phyloP scores from a whole-genome alignment of 2,113 vertebrate species.

The Hemiscyllium ocellatum region DNA sequence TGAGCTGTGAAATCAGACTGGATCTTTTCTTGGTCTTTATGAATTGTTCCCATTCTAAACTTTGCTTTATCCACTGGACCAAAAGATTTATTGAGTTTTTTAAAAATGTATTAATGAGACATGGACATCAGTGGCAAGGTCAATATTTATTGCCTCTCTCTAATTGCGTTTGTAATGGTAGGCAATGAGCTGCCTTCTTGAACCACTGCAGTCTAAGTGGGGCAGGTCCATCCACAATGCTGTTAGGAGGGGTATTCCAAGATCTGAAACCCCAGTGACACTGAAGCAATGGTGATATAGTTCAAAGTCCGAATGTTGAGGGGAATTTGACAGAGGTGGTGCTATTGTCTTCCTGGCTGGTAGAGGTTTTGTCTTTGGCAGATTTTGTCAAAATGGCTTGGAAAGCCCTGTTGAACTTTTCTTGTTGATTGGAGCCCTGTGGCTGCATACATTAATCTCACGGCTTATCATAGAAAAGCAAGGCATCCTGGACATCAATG shows the following conservation, averaged over 20 bases:
- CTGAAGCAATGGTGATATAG: neutral
- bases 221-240: no score
- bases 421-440: neutral
- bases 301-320: neutral
- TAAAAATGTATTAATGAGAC: no score
- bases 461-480: neutral
- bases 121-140: no score
- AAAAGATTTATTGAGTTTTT: neutral
- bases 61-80: neutral
- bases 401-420: neutral
- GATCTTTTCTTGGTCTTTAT: neutral
- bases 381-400: neutral
- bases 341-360: neutral
- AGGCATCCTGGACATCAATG: neutral
- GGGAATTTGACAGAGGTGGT: neutral
- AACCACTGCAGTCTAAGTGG: no score
- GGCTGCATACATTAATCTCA: neutral
- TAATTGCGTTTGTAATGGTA: no score
- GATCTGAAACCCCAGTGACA: no score
- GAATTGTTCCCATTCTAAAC: neutral
- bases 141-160: no score
- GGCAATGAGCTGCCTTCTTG: no score
- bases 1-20: neutral
- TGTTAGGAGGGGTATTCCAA: no score
- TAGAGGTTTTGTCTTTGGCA: neutral